Evolutionary conservation across 2,113 vertebrate genomes (phyloP), one percentile per base, ranked within the genome.

Genomic region (human (Homo sapiens)): DNA sequence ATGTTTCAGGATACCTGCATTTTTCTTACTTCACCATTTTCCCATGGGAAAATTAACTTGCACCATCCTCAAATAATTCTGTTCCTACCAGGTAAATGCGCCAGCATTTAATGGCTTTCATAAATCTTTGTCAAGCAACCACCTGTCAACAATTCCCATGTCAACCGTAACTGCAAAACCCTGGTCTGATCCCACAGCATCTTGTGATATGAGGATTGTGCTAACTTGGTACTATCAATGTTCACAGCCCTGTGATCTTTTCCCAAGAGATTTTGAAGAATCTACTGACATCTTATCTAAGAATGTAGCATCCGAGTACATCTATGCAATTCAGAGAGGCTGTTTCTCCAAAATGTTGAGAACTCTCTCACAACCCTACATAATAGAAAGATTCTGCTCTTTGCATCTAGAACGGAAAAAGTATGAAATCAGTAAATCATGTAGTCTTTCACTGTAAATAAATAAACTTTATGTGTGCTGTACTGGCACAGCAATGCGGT

Each of bases 41-140:
- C 30, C 88, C 57, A 50, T 12, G 27, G 27, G 50, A 72, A 91
- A 90, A 84, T 82, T 40, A 87, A 27, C 35, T 79, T 40, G 73
- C 17, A 35, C 30, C n/a, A 66, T 27, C 68, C 48, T 72, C 68
- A 92, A 75, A 25, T 78, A 35, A 52, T 55, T 84, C 18, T 72
- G 10, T 89, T 92, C 16, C 17, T 6, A 30, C 48, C 40, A 78
- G 27, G 14, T 38, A 64, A 72, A 22, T 86, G 50, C 45, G 84
- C 52, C 66, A 66, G 10, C 9, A 52, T 68, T 90, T 83, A 80
- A 87, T 85, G 40, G 64, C 48, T 57, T 55, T 40, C 68, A 80
- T 80, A 79, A 81, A 89, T 94, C 91, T 90, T 81, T 94, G 84
- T 73, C n/a, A 57, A 78, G 70, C 32, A 78, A 64, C 87, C 50